A percentile compares a stretch with the other conserved stretches of the same genome.
These are phyloP conservation scores for Mesitornis unicolor DNA, from an alignment of 2,113 vertebrate species.

Conservation along the genomic window DNA sequence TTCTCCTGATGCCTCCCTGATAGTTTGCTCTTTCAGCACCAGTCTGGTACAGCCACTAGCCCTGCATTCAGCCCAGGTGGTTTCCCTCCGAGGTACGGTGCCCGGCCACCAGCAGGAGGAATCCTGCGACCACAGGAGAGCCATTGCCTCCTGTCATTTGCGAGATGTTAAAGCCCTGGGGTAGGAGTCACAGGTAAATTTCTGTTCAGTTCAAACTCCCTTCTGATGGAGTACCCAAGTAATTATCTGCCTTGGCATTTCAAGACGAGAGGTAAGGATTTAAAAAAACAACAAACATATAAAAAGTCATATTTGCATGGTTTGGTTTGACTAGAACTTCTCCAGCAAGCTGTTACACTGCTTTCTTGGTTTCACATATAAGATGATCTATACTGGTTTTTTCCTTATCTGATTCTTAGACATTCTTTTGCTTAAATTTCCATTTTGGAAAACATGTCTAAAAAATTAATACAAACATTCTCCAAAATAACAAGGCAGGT, in stretches of 20 bases:
- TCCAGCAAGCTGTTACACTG: neutral
- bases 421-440: neutral
- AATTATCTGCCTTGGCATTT: neutral
- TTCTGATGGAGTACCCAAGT: neutral
- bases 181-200: neutral
- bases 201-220: neutral
- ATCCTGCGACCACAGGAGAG: neutral
- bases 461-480: neutral
- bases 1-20: neutral
- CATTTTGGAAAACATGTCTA: neutral
- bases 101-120: neutral
- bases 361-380: neutral
- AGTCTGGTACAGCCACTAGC: neutral
- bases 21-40: neutral
- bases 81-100: neutral
- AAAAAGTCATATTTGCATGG: neutral
- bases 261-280: neutral
- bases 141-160: accelerated
- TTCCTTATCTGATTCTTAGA: neutral
- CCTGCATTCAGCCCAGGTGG: accelerated
- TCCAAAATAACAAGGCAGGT: neutral
- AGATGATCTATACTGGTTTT: neutral
- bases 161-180: neutral
- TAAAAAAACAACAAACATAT: neutral
- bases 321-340: neutral